Evolutionary conservation across 1,140 invertebrate genomes (phyloP), one percentile per base, ranked within the genome.

Genomic region (Hydropsyche tenuis): DNA sequence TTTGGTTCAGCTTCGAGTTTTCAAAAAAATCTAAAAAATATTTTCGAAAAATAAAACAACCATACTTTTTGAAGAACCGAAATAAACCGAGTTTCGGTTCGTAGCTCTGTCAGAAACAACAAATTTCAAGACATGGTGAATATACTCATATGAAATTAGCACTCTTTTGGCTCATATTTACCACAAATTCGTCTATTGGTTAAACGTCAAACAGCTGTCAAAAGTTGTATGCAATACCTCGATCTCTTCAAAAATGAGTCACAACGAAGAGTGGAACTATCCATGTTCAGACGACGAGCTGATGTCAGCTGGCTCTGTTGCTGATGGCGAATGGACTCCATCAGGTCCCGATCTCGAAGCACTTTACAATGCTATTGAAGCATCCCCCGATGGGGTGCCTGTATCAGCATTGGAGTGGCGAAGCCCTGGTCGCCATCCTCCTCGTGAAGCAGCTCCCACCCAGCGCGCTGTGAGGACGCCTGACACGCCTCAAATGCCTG

Each of bases 231-330:
- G n/a, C n/a, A n/a, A n/a, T n/a, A n/a, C n/a, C n/a, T n/a, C 48
- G 48, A 5, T 51, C 2, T 9, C 9, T 37, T 4, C 3, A 9
- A 51, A 51, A 11, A 63, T 63, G 60, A 65, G 63, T 30, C 86
- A 82, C 78, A 85, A 85, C 4, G 83, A 85, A 9, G 82, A 85
- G 65, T 89, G 87, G 87, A 83, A 81, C 12, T 78, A 88, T 9
- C 83, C 87, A 0, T 89, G 89, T 78, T 89, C 88, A 1, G 89
- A 90, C 70, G 88, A 90, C 27, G 89, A 90, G 75, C 51, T 85
- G 27, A 78, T 79, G 11, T 83, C 82, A 75, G 69, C 75, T 9
- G 84, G 84, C 9, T 12, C 4, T 12, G 46, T 81, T 6, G 79
- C 73, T 27, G 81, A 83, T 12, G 83, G 82, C 12, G 82, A 82